Percentiles rank a stretch among this genome's conserved stretches.
phyloP scores from a whole-genome alignment of 2,888 invertebrate species.

The Ochropleura plecta region DNA sequence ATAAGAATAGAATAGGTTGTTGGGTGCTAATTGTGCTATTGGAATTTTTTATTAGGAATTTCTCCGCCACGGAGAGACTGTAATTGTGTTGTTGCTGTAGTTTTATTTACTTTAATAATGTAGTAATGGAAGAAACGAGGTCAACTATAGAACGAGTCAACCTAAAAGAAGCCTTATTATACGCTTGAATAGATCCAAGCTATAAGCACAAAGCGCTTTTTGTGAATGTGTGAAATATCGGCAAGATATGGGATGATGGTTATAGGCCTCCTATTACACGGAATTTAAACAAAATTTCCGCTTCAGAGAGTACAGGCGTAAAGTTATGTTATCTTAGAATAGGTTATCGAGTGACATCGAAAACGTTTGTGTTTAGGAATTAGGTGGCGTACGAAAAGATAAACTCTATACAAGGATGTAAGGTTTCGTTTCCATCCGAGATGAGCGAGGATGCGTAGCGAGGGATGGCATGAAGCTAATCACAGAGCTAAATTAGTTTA shows the following conservation, averaged over 20 bases:
- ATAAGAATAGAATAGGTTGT: slow-evolving; percentile 12
- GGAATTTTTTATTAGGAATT: not conserved
- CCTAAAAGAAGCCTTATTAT: too few species aligned
- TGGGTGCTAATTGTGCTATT: not conserved
- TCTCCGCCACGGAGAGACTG: not conserved
- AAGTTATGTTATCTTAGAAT: not conserved
- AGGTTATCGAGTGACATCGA: not conserved
- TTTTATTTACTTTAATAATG: too few species aligned
- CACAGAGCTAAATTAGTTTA: too few species aligned
- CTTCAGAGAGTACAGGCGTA: not conserved
- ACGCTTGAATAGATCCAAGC: too few species aligned
- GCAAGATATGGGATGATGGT: not conserved
- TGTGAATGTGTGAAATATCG: too few species aligned
- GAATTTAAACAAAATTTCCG: not conserved
- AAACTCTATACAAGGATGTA: not conserved
- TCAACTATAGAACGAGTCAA: too few species aligned
- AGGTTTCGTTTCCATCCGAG: too few species aligned
- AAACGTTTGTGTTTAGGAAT: not conserved
- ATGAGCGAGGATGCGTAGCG: too few species aligned
- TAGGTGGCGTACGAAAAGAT: not conserved
- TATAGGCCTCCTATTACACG: not conserved
- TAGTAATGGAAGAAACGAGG: too few species aligned
- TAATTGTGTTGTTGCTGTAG: not conserved
- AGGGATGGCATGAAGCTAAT: too few species aligned
- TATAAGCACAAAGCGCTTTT: too few species aligned